A percentile compares a stretch with the other conserved stretches of the same genome.
These are phyloP conservation scores for Spicauda simplicius DNA, from an alignment of 2,888 invertebrate genomes.

Conservation along the genomic window DNA sequence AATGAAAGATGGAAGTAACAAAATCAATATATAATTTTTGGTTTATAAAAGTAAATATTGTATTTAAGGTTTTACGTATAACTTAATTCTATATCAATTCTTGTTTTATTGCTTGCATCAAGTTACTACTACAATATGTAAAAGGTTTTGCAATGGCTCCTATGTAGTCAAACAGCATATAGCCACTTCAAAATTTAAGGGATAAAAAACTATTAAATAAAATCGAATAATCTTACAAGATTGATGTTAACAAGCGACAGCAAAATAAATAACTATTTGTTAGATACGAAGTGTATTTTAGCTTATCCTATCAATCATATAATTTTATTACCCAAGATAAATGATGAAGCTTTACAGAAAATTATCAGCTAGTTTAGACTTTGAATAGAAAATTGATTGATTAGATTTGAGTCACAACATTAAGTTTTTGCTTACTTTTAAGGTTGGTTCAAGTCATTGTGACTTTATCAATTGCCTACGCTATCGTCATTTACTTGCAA, in stretches of 20 bases:
- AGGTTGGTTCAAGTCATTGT: not conserved
- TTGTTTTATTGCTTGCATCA: too few relatives aligned
- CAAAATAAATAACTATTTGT: constrained; percentile 5
- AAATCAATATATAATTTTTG: too few relatives aligned
- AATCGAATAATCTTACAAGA: not conserved
- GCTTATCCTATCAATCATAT: constrained; percentile 3
- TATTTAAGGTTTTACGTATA: too few relatives aligned
- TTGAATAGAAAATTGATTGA: not conserved
- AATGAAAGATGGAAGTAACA: too few relatives aligned
- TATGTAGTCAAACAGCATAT: too few relatives aligned
- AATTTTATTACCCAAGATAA: constrained; percentile 4
- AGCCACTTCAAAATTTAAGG: not conserved
- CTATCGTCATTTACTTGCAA: too few relatives aligned
- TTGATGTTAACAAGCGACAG: not conserved
- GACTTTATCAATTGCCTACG: not conserved
- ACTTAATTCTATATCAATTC: too few relatives aligned
- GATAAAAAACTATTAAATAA: not conserved
- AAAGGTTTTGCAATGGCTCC: too few relatives aligned
- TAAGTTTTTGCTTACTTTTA: not conserved
- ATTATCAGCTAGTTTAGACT: not conserved
- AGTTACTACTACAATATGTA: too few relatives aligned
- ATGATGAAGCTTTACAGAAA: constrained; percentile 3
- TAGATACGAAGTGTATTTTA: not conserved
- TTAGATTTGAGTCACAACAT: not conserved
- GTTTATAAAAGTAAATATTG: too few relatives aligned